Base-by-base conservation (phyloP, 2,797 vertebrate genomes). In the Chloroceryle inda region DNA sequence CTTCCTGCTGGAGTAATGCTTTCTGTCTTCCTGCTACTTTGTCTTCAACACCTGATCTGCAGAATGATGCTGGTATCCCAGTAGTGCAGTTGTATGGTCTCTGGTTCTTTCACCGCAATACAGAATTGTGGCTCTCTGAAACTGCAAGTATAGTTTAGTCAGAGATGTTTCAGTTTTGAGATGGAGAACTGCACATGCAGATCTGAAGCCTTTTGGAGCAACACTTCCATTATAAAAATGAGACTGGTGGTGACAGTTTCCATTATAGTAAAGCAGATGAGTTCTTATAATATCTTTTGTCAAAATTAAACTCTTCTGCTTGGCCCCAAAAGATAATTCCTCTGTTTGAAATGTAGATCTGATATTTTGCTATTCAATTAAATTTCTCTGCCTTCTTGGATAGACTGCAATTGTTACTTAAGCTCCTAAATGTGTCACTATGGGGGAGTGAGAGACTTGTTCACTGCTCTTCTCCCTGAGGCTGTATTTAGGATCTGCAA, bases 271-370 rank as follows among this genome's bases (percentile, higher is more conserved):
- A 87, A 53, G 67, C 29, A 85, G 69, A 76, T 40, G 61, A 64
- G 45, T 61, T 73, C 49, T 73, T 84, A 21, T 8, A 83, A 86
- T 35, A 73, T 35, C 17, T 88, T 87, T 77, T 82, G 83, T 73
- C 53, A 79, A 92, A 95, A 82, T 87, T 82, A 92, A 93, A 64
- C 24, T 66, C 44, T 74, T 94, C 52, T 31, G 44, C 63, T 85
- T 67, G 45, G 37, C 27, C 61, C 20, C 2, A 27, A 75, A 89
- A 75, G 31, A 16, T 9, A 14, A 66, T 81, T 89, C 69, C 24
- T 90, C 44, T 56, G 59, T 62, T 88, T 91, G 76, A 86, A 86
- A 40, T 52, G 31, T 61, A 23, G 33, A 84, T 85, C 42, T 78
- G 66, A 68, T 92, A 77, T 71, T 89, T 68, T 52, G 11, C 21